Base-by-base conservation (phyloP, 2,113 vertebrate species). In the Carassius carassius region DNA sequence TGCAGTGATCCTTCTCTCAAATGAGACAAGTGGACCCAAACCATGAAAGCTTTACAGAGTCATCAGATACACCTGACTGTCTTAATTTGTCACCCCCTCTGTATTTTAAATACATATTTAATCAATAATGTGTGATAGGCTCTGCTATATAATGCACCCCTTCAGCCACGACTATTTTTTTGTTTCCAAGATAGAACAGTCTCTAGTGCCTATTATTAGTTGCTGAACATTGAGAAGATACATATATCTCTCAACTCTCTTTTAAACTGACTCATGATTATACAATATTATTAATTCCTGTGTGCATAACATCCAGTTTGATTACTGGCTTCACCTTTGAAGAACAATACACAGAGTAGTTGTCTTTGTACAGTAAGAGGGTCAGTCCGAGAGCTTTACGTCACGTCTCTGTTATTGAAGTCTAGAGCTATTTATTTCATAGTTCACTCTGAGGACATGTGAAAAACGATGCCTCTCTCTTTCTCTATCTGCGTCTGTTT, bases 371-470 rank as follows among this genome's bases (percentile, higher is more conserved):
- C 37, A 11, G 16, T 17, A 60, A 63, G 37, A 41, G 65, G 76
- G 56, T 78, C 58, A 63, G 58, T 63, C 78, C 0, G 2, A 79
- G 60, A 1, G 5, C 13, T 23, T 37, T 54, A 51, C 1, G 12
- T 78, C 29, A 44, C 3, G 47, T 19, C 32, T 60, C 63, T 1
- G 9, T 47, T 56, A 79, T 25, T 23, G 29, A 54, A 25, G 62
- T 69, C 17, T 13, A 56, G 21, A 51, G 47, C 56, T 77, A 63
- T 77, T 77, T 51, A 65, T 76, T 67, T 51, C 29, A 78, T 54
- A 23, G 44, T 70, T 69, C 63, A 67, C 29, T 70, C 23, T 29
- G 62, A 70, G 75, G 60, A 76, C 49, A 69, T 44, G 56, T 44
- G 21, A n/a, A 79, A 79, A 44, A 14, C 12, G 1, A 63, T 3